Evolutionary conservation across 2,113 vertebrate genomes (phyloP), one percentile per base, ranked within the genome.

Genomic region (Seriola dumerili): DNA sequence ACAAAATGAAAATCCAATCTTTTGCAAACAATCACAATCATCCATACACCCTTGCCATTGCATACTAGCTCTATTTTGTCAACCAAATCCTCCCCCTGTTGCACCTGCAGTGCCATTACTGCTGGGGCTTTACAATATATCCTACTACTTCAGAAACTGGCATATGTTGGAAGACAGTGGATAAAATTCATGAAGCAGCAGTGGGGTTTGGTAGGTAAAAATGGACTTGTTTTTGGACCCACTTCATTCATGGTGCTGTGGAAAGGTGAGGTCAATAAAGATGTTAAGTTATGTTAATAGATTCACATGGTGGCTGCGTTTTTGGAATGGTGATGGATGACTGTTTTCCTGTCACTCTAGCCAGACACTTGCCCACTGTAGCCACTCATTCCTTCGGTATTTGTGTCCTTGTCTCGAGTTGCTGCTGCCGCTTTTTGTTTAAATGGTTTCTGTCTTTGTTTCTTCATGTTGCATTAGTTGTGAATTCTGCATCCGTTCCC

Each of bases 401-500:
- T 55, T 63, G 9, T 50, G 36, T 59, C 67, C 3, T 48, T 1
- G 21, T 50, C 44, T 46, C 19, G 25, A 75, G 44, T 48, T 59
- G 17, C 19, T 77, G 50, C 19, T 75, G 50, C 17, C 65, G 17
- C 44, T 70, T 1, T 66, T 34, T 62, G 67, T 80, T 76, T 42
- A 61, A 85, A 32, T 36, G 14, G 5, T 42, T 65, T 73, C 4
- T 6, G 1, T 57, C 42, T 76, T 58, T 75, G 25, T 80, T 78
- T 71, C 48, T 78, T 52, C 14, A 12, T 78, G 48, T 78, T 76
- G 64, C 63, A 67, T 57, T 73, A 71, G 67, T 90, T 90, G 63
- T 54, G 64, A 78, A 88, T 85, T 87, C 76, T 86, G 64, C 52
- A 55, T 88, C 72, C 62, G 72, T 62, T 83, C 66, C 29, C 58